These are phyloP conservation scores for Odontomyia ornata DNA, from an alignment of 2,888 invertebrate species.

Conservation along the genomic window DNA sequence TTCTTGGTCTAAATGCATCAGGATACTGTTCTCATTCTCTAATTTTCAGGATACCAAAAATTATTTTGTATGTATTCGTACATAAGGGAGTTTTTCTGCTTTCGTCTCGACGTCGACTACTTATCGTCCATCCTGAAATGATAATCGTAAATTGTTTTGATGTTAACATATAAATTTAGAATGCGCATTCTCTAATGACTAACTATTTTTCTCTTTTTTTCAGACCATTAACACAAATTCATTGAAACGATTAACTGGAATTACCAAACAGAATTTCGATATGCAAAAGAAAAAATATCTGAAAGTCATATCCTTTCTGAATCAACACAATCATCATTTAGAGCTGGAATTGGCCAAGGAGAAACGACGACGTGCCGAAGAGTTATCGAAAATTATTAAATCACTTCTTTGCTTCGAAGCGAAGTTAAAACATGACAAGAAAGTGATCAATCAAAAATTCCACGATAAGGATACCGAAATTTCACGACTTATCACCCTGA, in stretches of 20 bases:
- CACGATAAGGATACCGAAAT: slow-evolving; percentile 62
- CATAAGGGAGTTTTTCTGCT: too few relatives aligned
- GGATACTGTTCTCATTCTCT: too few relatives aligned
- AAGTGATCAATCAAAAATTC: slow-evolving; percentile 60
- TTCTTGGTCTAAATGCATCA: too few relatives aligned
- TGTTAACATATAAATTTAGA: too few relatives aligned
- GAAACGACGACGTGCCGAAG: slow-evolving; percentile 61
- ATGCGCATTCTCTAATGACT: too few relatives aligned
- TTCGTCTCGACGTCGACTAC: too few relatives aligned
- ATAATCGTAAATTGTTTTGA: too few relatives aligned
- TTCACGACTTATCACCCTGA: slow-evolving; percentile 59
- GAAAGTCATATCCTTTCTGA: slow-evolving; percentile 60
- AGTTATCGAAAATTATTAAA: slow-evolving; percentile 62
- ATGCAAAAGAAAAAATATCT: slow-evolving; percentile 58
- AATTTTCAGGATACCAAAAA: too few relatives aligned
- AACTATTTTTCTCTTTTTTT: background rate
- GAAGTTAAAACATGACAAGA: slow-evolving; percentile 62
- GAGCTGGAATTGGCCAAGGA: slow-evolving; percentile 62
- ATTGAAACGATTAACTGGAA: slow-evolving; percentile 39
- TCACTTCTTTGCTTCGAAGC: slow-evolving; percentile 62
- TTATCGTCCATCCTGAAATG: too few relatives aligned
- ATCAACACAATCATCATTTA: slow-evolving; percentile 60
- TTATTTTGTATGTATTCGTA: too few relatives aligned
- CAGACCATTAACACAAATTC: slow-evolving; percentile 38
- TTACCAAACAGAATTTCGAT: slow-evolving; percentile 38